Conservation (phyloP, 2,797 vertebrate genomes). For the Monodelphis domestica region DNA sequence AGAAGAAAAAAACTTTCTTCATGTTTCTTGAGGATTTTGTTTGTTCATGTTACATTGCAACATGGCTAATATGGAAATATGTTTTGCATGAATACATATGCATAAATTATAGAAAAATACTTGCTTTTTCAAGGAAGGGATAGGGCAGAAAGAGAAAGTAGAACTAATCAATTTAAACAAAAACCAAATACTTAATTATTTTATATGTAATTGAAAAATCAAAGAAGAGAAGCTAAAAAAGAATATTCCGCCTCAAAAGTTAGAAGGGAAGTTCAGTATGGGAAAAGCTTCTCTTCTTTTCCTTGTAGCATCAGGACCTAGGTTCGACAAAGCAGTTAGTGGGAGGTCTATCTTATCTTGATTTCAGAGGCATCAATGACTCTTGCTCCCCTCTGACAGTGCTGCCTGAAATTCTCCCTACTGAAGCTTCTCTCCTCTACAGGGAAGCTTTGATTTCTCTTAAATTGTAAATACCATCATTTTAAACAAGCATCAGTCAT, state of each 20-base stretch:
- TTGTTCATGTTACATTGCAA: too few species aligned
- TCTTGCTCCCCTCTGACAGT: background rate
- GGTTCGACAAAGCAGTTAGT: background rate
- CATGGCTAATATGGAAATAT: background rate
- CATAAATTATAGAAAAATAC: background rate
- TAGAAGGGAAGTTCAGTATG: background rate
- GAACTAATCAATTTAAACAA: too few species aligned
- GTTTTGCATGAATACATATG: background rate
- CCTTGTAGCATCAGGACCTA: background rate
- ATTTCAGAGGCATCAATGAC: background rate
- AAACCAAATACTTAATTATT: too few species aligned
- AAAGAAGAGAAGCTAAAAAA: background rate
- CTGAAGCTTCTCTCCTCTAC: background rate
- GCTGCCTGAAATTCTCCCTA: background rate
- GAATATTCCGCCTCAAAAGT: background rate
- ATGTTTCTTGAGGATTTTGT: too few species aligned
- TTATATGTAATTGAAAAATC: background rate
- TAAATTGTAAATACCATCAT: conserved; percentile 18
- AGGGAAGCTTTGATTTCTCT: background rate
- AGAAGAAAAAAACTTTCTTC: background rate
- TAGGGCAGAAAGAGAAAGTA: background rate
- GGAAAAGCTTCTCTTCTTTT: too few species aligned
- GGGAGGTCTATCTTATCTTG: background rate
- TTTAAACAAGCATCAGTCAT: background rate
- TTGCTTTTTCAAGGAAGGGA: background rate